Conservation (phyloP, 2,113 vertebrate species). For the Arizona elegans region DNA sequence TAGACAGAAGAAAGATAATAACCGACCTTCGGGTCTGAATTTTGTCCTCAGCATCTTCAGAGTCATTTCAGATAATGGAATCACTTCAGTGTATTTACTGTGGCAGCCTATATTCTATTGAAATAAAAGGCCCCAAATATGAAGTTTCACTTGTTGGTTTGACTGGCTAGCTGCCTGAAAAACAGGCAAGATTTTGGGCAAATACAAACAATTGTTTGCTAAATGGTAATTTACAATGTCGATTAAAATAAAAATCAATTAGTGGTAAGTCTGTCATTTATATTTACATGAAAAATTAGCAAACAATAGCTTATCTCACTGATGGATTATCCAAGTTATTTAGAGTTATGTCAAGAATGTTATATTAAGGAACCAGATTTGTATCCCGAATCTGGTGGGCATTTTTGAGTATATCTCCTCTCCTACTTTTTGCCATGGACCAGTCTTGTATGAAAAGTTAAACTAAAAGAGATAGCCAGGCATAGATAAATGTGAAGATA, state of each 20-base stretch:
- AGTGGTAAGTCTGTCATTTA: background rate
- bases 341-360: background rate
- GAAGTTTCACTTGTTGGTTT: background rate
- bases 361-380: background rate
- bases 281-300: background rate
- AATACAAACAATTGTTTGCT: background rate
- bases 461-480: background rate
- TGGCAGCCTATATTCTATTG: background rate
- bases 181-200: background rate
- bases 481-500: background rate
- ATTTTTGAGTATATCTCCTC: background rate
- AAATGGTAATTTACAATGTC: background rate
- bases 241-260: background rate
- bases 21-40: background rate
- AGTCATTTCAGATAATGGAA: conserved; percentile 13
- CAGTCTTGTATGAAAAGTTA: background rate
- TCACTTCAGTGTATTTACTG: background rate
- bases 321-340: background rate
- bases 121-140: background rate
- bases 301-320: background rate
- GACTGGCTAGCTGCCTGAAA: conserved; percentile 6
- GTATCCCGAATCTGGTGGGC: background rate
- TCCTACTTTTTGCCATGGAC: background rate
- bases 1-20: background rate
- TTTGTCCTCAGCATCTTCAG: background rate